Base-by-base conservation (phyloP, 2,113 vertebrate genomes). In the Suncus etruscus region DNA sequence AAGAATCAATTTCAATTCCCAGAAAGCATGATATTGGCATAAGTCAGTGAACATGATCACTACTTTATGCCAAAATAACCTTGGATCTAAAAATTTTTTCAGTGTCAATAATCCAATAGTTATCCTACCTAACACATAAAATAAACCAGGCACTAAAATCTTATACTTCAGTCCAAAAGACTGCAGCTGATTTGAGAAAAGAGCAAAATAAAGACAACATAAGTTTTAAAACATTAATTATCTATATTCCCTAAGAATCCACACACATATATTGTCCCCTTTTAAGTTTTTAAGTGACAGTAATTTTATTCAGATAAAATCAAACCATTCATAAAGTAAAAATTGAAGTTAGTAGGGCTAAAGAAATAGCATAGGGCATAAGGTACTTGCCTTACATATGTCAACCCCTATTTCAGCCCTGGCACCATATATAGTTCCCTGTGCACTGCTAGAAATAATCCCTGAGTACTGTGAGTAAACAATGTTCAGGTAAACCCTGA, bases 1-100 rank as follows among this genome's bases (percentile, higher is more conserved):
- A 61, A 76, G 94, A 96, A 97, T 91, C 92, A 84, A 90, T 94
- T 97, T 96, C 75, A 93, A 88, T 86, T 90, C 94, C 91, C 66
- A 61, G 63, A 86, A 51, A 94, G n/a, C 50, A 68, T 86, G 89
- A 80, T 22, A 58, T 75, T 86, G 47, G 72, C 78, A 58, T 22
- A 81, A 61, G 93, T 95, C 91, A 96, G 39, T 74, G 51, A 95
- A 91, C 72, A 47, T 20, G 75, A 77, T 69, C 0, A 0, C 58
- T 80, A 48, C 83, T 95, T 95, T 86, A 87, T 95, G 90, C 24
- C 50, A 69, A 90, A 25, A 93, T 45, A 96, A 91, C 20, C 1
- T 0, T 66, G 66, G 54, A 79, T 80, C 66, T 92, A 47, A 88
- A 93, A 85, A 85, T 79, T 75, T 83, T 91, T 76, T 50, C n/a